A percentile compares a stretch with the other conserved stretches of the same genome.
Conservation (phyloP, 2,113 vertebrate species). For the Rhynchopsitta pachyrhyncha region DNA sequence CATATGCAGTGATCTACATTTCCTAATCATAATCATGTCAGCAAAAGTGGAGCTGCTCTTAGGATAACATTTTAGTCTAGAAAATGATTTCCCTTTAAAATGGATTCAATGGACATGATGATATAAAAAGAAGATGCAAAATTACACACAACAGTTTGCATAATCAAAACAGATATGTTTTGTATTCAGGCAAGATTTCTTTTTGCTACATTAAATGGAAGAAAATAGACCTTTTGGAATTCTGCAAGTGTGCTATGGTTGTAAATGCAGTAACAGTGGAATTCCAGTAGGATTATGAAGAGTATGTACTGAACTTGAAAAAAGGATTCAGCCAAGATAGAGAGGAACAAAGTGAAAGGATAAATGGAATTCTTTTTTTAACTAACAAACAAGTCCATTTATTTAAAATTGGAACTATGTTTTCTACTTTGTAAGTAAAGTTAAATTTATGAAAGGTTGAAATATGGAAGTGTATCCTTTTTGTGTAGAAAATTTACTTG, state of each 20-base stretch:
- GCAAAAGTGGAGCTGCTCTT: constrained; percentile 80
- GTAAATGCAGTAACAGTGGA: constrained; percentile 66
- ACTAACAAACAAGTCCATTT: constrained; percentile 25
- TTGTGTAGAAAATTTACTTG: background rate
- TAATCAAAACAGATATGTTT: constrained; percentile 84
- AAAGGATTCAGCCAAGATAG: constrained; percentile 13
- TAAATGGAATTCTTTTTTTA: background rate
- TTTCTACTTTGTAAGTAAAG: constrained; percentile 11
- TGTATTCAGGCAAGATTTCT: constrained; percentile 80
- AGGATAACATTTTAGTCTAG: constrained; percentile 81
- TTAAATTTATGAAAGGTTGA: constrained; percentile 30
- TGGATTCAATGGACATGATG: constrained; percentile 83
- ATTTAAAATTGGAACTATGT: constrained; percentile 15
- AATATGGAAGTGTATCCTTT: constrained; percentile 6
- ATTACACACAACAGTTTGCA: constrained; percentile 85
- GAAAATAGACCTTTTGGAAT: constrained; percentile 79
- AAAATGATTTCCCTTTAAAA: constrained; percentile 85
- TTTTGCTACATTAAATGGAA: constrained; percentile 78
- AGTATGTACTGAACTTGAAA: constrained; percentile 51
- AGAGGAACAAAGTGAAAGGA: background rate
- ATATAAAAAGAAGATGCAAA: constrained; percentile 82
- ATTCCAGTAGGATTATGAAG: constrained; percentile 70
- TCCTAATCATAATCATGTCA: constrained; percentile 85
- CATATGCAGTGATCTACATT: constrained; percentile 80
- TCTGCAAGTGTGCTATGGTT: constrained; percentile 72